These are phyloP conservation scores for Chionodraco myersi DNA, from an alignment of 2,113 vertebrate genomes.

Conservation along the genomic window DNA sequence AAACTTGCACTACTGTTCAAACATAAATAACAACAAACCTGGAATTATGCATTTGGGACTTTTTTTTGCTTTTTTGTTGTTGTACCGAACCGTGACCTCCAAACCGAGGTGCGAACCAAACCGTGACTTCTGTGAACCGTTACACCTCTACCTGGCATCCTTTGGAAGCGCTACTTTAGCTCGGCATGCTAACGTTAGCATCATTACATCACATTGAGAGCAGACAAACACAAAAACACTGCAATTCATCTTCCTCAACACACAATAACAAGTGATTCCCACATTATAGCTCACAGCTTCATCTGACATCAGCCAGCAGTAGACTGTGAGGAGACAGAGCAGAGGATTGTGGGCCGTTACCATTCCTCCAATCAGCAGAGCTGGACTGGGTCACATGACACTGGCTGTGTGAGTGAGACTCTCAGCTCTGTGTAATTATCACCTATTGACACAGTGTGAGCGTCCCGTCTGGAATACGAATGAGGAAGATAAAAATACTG, in stretches of 20 bases:
- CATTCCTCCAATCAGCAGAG: conserved; percentile 22
- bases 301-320: neutral
- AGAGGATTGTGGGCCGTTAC: conserved; percentile 7
- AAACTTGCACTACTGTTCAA: too few relatives aligned
- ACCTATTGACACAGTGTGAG: conserved; percentile 50
- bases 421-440: conserved; percentile 52
- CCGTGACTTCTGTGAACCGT: too few relatives aligned
- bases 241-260: neutral
- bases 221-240: neutral
- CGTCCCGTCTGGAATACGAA: conserved; percentile 56
- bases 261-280: neutral
- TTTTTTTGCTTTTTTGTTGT: too few relatives aligned
- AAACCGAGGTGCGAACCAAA: too few relatives aligned
- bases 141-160: too few relatives aligned
- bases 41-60: too few relatives aligned
- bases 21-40: too few relatives aligned
- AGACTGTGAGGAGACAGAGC: neutral
- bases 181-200: neutral
- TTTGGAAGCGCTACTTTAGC: neutral
- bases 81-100: too few relatives aligned
- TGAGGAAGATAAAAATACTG: conserved; percentile 54
- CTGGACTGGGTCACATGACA: conserved; percentile 27
- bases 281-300: neutral
- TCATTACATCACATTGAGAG: neutral
- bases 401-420: conserved; percentile 9